phyloP scores from a whole-genome alignment of 2,113 vertebrate species.

The Craseonycteris thonglongyai region DNA sequence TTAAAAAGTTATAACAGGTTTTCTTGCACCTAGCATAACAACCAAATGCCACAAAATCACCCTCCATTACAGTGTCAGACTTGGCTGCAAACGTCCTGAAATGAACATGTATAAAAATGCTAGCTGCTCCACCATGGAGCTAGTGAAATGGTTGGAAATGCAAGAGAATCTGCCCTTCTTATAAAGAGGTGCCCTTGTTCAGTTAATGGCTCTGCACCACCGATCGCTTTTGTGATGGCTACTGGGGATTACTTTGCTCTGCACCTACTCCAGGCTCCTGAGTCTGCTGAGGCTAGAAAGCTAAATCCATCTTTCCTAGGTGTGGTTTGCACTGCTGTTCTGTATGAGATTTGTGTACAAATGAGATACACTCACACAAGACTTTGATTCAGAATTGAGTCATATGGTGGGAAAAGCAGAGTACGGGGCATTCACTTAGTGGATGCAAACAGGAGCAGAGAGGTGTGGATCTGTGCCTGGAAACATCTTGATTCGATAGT shows the following conservation, averaged over 20 bases:
- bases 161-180: background rate
- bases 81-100: too few relatives aligned
- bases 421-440: background rate
- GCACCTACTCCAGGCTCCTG: background rate
- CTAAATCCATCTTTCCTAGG: background rate
- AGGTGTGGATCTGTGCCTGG: background rate
- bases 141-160: background rate
- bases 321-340: background rate
- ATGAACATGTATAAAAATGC: too few relatives aligned
- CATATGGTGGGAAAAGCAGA: background rate
- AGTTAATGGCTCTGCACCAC: background rate
- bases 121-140: too few relatives aligned
- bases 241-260: background rate
- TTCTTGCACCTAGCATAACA: too few relatives aligned
- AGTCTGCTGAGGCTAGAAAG: background rate
- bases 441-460: background rate
- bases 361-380: background rate
- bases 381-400: background rate
- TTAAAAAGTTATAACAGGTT: too few relatives aligned
- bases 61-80: too few relatives aligned
- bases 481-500: background rate
- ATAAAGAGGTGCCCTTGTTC: background rate
- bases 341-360: background rate
- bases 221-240: background rate
- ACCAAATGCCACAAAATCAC: too few relatives aligned